A percentile compares a stretch with the other conserved stretches of the same genome.
These are phyloP conservation scores for Platalea minor DNA, from an alignment of 2,797 vertebrate genomes.

Conservation along the genomic window DNA sequence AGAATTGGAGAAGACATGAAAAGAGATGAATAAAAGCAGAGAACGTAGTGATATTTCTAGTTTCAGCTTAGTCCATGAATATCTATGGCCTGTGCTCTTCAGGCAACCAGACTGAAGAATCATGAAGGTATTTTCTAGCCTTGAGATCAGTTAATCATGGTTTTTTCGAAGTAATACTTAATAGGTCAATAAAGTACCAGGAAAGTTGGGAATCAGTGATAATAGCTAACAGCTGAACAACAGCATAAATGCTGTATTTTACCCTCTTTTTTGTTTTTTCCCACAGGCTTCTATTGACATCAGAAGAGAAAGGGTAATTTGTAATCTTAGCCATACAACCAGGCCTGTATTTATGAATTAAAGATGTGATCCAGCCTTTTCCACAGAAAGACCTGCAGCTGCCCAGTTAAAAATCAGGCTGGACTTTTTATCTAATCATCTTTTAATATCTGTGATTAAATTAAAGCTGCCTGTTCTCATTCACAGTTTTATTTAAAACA, in stretches of 20 bases:
- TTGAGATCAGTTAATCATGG: not conserved
- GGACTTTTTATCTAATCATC: not conserved
- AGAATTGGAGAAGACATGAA: not conserved
- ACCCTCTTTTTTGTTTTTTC: not conserved
- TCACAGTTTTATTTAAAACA: not conserved
- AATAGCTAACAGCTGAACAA: not conserved
- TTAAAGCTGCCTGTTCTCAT: not conserved
- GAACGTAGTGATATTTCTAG: accelerated
- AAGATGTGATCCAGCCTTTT: not conserved
- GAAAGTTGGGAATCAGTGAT: not conserved
- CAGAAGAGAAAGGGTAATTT: not conserved
- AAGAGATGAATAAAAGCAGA: not conserved
- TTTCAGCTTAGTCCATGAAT: not conserved
- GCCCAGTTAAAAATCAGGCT: not conserved
- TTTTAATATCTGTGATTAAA: not conserved
- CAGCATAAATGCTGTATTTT: not conserved
- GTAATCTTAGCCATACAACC: not conserved
- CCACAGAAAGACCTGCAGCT: not conserved
- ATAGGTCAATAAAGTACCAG: not conserved
- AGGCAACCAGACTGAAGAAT: not conserved
- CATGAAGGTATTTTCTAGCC: not conserved
- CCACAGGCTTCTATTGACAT: not conserved
- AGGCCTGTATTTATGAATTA: not conserved
- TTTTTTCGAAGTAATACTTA: not conserved
- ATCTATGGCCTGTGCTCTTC: not conserved